These are phyloP conservation scores for Brachycybe producta DNA, from an alignment of 2,888 invertebrate species.

Conservation along the genomic window DNA sequence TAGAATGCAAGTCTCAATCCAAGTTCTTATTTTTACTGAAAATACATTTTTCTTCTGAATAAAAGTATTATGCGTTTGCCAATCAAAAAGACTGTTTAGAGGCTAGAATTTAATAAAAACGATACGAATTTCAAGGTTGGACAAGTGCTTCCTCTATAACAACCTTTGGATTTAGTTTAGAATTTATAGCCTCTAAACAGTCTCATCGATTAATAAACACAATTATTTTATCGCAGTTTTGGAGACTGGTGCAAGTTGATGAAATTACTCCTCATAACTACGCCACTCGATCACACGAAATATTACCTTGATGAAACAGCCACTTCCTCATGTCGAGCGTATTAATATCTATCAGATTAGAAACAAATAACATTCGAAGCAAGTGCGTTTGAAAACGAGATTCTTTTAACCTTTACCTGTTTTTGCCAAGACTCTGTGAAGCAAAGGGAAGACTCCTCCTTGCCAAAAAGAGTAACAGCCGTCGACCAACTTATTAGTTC, in stretches of 20 bases:
- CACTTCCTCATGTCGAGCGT: slow-evolving; percentile 37
- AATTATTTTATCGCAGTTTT: neutral
- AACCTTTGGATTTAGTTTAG: too few species aligned
- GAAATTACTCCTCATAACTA: too few species aligned
- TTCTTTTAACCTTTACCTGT: slow-evolving; percentile 30
- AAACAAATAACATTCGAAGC: neutral
- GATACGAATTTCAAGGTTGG: too few species aligned
- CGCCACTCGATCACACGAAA: too few species aligned
- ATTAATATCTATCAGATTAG: slow-evolving; percentile 28
- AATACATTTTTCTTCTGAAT: too few species aligned
- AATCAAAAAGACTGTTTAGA: too few species aligned
- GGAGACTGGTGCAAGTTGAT: neutral
- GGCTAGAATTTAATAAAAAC: too few species aligned
- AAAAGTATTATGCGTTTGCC: too few species aligned
- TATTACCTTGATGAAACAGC: slow-evolving; percentile 58
- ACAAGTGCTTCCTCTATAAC: too few species aligned
- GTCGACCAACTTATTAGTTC: slow-evolving; percentile 97
- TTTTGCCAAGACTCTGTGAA: slow-evolving; percentile 56
- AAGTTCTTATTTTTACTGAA: too few species aligned
- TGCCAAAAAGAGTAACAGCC: slow-evolving; percentile 99
- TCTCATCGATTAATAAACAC: neutral
- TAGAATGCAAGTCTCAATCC: too few species aligned
- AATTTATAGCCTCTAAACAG: too few species aligned
- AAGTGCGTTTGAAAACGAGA: neutral
- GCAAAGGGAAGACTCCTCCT: slow-evolving; percentile 77